Evolutionary conservation across 2,888 invertebrate genomes (phyloP).

Genomic region (Polydesmus complanatus): DNA sequence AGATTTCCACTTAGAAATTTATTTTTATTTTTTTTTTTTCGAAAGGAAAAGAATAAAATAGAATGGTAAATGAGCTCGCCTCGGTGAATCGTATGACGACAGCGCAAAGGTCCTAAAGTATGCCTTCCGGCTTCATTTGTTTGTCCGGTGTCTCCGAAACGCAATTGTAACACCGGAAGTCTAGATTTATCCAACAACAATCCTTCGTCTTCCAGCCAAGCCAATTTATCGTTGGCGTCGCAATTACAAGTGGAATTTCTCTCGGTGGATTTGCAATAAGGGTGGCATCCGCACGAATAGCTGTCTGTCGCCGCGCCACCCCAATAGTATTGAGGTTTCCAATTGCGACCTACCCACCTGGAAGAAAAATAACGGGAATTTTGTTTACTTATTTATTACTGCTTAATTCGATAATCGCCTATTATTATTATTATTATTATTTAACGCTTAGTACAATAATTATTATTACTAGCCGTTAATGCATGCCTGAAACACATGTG

Average conservation of each 20-base stretch:
- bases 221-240: slow-evolving; percentile 22
- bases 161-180: slow-evolving; percentile 23
- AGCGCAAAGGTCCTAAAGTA: slow-evolving; percentile 23
- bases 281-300: slow-evolving; percentile 24
- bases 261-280: slow-evolving; percentile 22
- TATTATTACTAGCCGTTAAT: too few species aligned
- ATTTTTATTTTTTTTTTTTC: too few species aligned
- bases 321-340: slow-evolving; percentile 24
- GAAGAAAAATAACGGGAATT: background rate
- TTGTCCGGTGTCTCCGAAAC: slow-evolving; percentile 25
- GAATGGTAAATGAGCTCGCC: too few species aligned
- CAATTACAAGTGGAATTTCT: slow-evolving; percentile 25
- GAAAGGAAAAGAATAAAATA: too few species aligned
- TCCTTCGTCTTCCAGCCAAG: slow-evolving; percentile 24
- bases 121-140: slow-evolving; percentile 23
- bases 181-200: slow-evolving; percentile 21
- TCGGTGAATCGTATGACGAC: slow-evolving; percentile 20
- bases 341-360: slow-evolving; percentile 25
- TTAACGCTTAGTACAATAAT: too few species aligned
- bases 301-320: slow-evolving; percentile 25
- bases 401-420: too few species aligned
- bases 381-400: too few species aligned
- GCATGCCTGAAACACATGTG: too few species aligned
- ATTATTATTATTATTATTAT: too few species aligned
- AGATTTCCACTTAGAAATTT: too few species aligned